Percentiles rank a stretch among this genome's conserved stretches.
phyloP scores from a whole-genome alignment of 1,140 invertebrate genomes.

The Wasmannia auropunctata region DNA sequence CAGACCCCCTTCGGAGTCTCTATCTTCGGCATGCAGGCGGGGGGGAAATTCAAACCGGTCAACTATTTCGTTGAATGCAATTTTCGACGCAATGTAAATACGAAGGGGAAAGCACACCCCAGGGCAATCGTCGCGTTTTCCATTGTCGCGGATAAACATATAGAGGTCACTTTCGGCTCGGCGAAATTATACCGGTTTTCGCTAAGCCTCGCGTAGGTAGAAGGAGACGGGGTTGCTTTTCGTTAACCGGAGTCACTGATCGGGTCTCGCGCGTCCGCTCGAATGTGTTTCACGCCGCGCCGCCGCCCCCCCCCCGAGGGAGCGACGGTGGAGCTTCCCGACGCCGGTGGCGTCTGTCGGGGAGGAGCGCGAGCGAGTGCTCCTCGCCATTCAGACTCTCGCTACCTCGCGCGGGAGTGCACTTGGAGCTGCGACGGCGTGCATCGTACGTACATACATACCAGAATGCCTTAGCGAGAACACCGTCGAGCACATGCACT shows the following conservation, averaged over 20 bases:
- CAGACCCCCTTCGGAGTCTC: neutral
- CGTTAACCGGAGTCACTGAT: neutral
- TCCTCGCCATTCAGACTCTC: neutral
- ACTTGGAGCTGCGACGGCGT: neutral
- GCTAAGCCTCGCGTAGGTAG: too few relatives aligned
- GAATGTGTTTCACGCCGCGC: too few relatives aligned
- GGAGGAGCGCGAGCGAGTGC: too few relatives aligned
- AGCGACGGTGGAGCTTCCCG: neutral
- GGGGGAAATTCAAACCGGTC: neutral
- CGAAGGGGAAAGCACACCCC: neutral
- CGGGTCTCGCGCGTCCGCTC: neutral
- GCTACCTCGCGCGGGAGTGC: neutral
- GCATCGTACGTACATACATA: neutral
- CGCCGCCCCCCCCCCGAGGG: too few relatives aligned
- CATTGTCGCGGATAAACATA: slow-evolving; percentile 10
- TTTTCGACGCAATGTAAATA: neutral
- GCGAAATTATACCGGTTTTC: slow-evolving; percentile 19
- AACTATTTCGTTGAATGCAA: neutral
- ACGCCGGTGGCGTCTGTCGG: too few relatives aligned
- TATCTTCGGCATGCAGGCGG: neutral
- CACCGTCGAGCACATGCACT: neutral
- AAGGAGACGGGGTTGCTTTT: neutral
- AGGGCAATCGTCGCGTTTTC: neutral
- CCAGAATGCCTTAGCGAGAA: neutral
- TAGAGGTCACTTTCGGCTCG: slow-evolving; percentile 5